Evolutionary conservation across 2,888 invertebrate genomes (phyloP).

Genomic region (Magallana nippona): DNA sequence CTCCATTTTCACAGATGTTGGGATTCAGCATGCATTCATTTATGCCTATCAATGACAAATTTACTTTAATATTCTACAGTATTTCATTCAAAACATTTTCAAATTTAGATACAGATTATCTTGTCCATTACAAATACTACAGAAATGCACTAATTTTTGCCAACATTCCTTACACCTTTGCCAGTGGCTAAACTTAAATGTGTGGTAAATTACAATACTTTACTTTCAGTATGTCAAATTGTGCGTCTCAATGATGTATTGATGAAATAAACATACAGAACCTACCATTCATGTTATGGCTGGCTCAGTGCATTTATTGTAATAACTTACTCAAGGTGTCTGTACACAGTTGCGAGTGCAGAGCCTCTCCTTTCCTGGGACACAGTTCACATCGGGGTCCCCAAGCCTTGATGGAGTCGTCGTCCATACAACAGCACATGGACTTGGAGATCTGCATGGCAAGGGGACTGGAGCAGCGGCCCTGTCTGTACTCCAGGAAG

Average conservation of each 20-base stretch:
- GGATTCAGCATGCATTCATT: conserved; percentile 92
- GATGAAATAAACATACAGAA: no score
- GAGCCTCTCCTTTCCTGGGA: conserved; percentile 86
- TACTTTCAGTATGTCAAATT: no score
- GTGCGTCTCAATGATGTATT: no score
- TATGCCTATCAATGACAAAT: conserved; percentile 83
- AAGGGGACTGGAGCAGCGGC: conserved; percentile 89
- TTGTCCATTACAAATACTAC: no score
- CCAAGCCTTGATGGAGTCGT: conserved; percentile 86
- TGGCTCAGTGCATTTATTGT: no score
- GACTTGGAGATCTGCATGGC: conserved; percentile 90
- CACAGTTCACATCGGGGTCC: conserved; percentile 90
- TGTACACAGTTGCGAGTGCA: conserved; percentile 87
- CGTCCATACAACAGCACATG: conserved; percentile 90
- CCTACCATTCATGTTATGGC: no score
- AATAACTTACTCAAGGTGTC: not conserved
- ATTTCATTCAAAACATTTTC: not conserved
- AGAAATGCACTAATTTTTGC: no score
- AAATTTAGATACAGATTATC: no score
- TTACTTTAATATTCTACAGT: not conserved
- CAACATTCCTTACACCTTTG: no score
- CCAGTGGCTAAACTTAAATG: no score
- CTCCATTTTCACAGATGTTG: conserved; percentile 89
- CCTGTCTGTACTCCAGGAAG: conserved; percentile 88
- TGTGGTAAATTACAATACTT: no score